Base-by-base conservation (phyloP, 1,140 invertebrate species). In the Temnothorax curvispinosus region DNA sequence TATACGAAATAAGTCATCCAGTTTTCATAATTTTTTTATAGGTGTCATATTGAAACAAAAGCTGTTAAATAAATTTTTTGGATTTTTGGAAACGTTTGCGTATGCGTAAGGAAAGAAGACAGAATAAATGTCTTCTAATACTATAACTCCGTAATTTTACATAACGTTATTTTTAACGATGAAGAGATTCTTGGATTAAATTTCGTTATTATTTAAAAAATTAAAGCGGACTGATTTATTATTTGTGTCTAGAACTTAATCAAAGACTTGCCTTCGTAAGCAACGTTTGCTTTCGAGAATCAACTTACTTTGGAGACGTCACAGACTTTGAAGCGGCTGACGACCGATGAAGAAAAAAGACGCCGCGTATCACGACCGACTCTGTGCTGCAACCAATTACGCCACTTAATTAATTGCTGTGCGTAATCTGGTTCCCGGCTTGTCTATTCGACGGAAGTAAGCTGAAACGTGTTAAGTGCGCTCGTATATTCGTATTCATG, bases 341-440 rank as follows among this genome's bases (percentile, higher is more conserved):
- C 27, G 41, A 56, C 8, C 21, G 38, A 62, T 21, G 18, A 4
- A 32, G 35, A 27, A 44, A 67, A 56, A 67, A 65, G 50, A 18
- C 13, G 41, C 41, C 21, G 41, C 38, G 27, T 65, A 60, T 77
- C 56, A 21, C 27, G 56, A 27, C 6, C 41, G 32, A 21, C 27
- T 27, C 27, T 41, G 18, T 74, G 41, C 80, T 74, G 67, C 54
- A 58, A 74, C 54, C 69, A 84, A 84, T 84, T 84, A 84, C 44
- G 65, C 80, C 54, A 82, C 67, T 84, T 84, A 84, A 74, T 84
- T 84, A 84, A 84, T 84, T 74, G 41, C 44, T n/a, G 35, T n/a
- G 27, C 54, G 52, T 84, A 84, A 74, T 84, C 80, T 75, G 54
- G 80, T 82, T 82, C 54, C 56, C 54, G n/a, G 44, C 69, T 75